These are phyloP conservation scores for Pogoniulus pusillus DNA, from an alignment of 2,797 vertebrate species.

Conservation along the genomic window DNA sequence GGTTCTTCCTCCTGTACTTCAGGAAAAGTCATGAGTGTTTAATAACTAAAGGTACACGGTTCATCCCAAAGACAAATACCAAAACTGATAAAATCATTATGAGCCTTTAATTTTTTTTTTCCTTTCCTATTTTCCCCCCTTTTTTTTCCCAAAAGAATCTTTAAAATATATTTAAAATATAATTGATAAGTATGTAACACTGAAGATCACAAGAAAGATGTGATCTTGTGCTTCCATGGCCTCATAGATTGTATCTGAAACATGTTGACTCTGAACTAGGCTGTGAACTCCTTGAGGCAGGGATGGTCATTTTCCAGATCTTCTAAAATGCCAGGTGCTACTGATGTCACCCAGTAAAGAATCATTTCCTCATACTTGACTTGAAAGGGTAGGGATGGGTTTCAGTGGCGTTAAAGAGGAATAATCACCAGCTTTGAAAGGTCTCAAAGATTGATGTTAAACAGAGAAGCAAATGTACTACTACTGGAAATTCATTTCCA, in stretches of 20 bases:
- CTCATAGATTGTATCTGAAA: conserved; percentile 14
- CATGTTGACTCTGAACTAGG: neutral
- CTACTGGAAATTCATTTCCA: neutral
- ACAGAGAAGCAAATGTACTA: neutral
- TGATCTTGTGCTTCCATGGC: conserved; percentile 1
- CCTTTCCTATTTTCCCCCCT: neutral
- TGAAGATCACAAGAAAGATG: conserved; percentile 3
- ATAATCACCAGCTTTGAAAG: neutral
- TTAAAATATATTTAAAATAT: neutral
- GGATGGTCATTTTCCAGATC: neutral
- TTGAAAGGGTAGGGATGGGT: neutral
- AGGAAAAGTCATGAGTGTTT: neutral
- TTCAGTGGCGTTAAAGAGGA: neutral
- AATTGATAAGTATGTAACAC: neutral
- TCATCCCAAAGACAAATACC: neutral
- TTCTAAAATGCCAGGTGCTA: conserved; percentile 3
- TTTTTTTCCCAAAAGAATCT: neutral
- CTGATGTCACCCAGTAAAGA: neutral
- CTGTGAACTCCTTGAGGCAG: conserved; percentile 12
- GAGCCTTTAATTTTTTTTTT: neutral
- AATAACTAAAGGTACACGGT: neutral
- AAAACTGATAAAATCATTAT: conserved; percentile 22
- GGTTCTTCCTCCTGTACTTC: neutral
- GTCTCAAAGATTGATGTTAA: neutral
- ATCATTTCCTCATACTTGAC: neutral